Evolutionary conservation across 2,113 vertebrate genomes (phyloP), one percentile per base, ranked within the genome.

Genomic region (Noturus placidus): DNA sequence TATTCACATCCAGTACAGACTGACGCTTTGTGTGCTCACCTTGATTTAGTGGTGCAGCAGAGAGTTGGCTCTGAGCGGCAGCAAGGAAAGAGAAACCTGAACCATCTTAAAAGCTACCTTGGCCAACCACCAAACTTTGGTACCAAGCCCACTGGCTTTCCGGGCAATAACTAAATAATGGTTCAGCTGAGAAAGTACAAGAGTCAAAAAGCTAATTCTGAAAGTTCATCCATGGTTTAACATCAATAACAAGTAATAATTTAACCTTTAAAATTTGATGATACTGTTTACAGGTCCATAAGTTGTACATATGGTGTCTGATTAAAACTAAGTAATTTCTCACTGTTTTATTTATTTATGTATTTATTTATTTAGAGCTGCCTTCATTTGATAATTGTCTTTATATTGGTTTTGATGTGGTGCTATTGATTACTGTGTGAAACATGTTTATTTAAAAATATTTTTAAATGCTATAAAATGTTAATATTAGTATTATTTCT

Each of bases 11-110:
- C 13, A 67, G 89, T 82, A 89, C 89, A 89, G 87, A 87, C 78
- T 84, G 86, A 17, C 38, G 89, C 87, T 87, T 86, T 87, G 87
- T 90, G 85, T 83, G 85, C 83, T 91, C 89, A 90, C 89, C 90
- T 88, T 87, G 85, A 85, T 90, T 87, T 89, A 88, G 72, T 86
- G 80, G 82, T 50, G 65, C 82, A 76, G 69, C 25, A 82, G 70
- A 90, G 83, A 84, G 78, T 35, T 79, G 77, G 84, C 81, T 38
- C 85, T 74, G 22, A 78, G 78, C 59, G 82, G 57, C 84, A 82
- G 85, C 59, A 54, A 50, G 76, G 77, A 35, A 85, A 84, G 70
- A 84, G 89, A 90, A 90, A 90, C 83, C 42, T 87, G 86, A 90
- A 83, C 86, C 88, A 33, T 88, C 88, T 89, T 87, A 90, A 90